phyloP scores from a whole-genome alignment of 2,888 invertebrate genomes.

The Chromoteleia sp. region DNA sequence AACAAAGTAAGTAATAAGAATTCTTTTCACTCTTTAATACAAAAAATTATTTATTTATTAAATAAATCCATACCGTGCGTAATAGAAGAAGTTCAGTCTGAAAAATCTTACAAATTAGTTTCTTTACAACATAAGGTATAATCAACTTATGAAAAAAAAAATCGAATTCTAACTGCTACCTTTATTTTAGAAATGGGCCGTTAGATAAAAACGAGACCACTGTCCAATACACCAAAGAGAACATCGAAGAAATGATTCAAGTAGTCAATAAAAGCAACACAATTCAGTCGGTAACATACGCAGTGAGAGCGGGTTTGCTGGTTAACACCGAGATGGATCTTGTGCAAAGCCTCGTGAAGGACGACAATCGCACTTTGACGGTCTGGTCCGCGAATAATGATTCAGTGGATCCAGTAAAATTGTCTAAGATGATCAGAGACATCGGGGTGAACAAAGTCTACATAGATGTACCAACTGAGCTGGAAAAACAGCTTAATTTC shows the following conservation, averaged over 20 bases:
- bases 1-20: too few relatives aligned
- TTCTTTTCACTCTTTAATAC: too few relatives aligned
- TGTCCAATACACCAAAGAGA: slow-evolving; percentile 87
- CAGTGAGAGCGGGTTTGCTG: slow-evolving; percentile 90
- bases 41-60: too few relatives aligned
- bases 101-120: too few relatives aligned
- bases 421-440: slow-evolving; percentile 88
- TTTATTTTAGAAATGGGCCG: slow-evolving; percentile 73
- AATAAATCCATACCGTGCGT: too few relatives aligned
- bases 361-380: slow-evolving; percentile 89
- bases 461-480: slow-evolving; percentile 90
- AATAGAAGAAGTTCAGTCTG: too few relatives aligned
- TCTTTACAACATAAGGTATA: too few relatives aligned
- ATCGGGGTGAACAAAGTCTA: slow-evolving; percentile 90
- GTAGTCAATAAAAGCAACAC: slow-evolving; percentile 84
- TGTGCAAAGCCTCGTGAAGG: slow-evolving; percentile 87
- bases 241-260: slow-evolving; percentile 90
- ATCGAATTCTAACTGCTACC: not conserved
- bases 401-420: slow-evolving; percentile 87
- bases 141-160: too few relatives aligned
- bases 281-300: slow-evolving; percentile 92
- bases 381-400: slow-evolving; percentile 91
- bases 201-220: slow-evolving; percentile 79
- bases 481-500: slow-evolving; percentile 50
- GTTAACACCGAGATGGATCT: slow-evolving; percentile 88